These are phyloP conservation scores for Asbolus verrucosus DNA, from an alignment of 1,140 invertebrate species.

Conservation along the genomic window DNA sequence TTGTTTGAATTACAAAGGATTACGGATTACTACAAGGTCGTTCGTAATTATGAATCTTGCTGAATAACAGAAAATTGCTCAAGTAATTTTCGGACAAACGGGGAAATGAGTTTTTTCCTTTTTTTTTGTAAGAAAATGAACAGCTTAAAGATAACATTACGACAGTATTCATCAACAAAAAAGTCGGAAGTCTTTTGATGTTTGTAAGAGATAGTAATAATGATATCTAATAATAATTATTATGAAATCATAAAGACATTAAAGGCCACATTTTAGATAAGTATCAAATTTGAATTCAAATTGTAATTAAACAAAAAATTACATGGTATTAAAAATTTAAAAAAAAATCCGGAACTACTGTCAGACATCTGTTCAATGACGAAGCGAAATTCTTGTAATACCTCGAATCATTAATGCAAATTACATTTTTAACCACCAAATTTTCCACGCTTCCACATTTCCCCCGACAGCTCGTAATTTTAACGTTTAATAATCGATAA, in stretches of 20 bases:
- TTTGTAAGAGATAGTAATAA: too few relatives aligned
- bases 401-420: slow-evolving; percentile 2
- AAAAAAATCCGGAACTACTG: neutral
- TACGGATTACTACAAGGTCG: slow-evolving; percentile 12
- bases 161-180: too few relatives aligned
- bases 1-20: slow-evolving; percentile 18
- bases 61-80: neutral
- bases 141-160: too few relatives aligned
- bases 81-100: neutral
- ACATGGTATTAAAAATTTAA: neutral
- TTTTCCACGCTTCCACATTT: neutral
- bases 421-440: slow-evolving; percentile 1
- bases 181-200: too few relatives aligned
- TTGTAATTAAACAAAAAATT: neutral
- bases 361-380: neutral
- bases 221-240: too few relatives aligned
- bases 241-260: too few relatives aligned
- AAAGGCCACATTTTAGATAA: neutral
- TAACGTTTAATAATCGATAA: slow-evolving; percentile 22
- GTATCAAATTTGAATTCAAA: neutral
- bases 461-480: neutral
- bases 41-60: slow-evolving; percentile 4
- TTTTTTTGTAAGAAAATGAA: too few relatives aligned
- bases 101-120: neutral
- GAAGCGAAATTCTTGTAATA: neutral